Base-by-base conservation (phyloP, 2,797 vertebrate genomes). In the Coccyzus lansbergi region DNA sequence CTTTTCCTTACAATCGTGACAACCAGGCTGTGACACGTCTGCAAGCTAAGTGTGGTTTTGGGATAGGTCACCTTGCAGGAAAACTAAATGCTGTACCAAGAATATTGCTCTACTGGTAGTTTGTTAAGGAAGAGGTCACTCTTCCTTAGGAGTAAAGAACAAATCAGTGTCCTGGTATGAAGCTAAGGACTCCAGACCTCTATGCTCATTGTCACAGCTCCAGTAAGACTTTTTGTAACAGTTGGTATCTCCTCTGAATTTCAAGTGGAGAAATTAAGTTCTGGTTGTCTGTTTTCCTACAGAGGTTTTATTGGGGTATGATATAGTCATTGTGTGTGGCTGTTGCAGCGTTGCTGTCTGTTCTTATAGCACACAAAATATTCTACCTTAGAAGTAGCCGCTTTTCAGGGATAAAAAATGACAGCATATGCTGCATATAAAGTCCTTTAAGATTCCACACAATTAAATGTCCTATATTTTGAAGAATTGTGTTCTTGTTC, bases 381-480 rank as follows among this genome's bases (percentile, higher is more conserved):
- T 95, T 94, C 93, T 38, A 95, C 94, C 94, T 96, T 94, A 88
- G 93, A 95, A 91, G 67, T 38, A 65, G 78, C 72, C 2, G 21
- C 82, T 84, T 86, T 56, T 78, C n/a, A 52, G 63, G 60, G 33
- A 18, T 82, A 33, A 92, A 76, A 72, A 82, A 36, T 71, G 42
- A 20, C 80, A 81, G 79, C 93, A 81, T 65, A 76, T 59, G 88
- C 52, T 63, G 80, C 83, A 84, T 83, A 92, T 44, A 48, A 83
- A 90, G 86, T 93, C 53, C 70, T 88, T 91, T 34, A 83, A 88
- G 70, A 90, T 81, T 91, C 88, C 77, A 83, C 72, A 86, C 77
- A 92, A 76, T 81, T 46, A 81, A 90, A 87, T 5, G 3, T 83
- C 34, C 79, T 88, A 22, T 65, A 86, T 92, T 96, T 87, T 90